phyloP scores from a whole-genome alignment of 1,140 invertebrate genomes.

The Leptinotarsa undecemlineata region DNA sequence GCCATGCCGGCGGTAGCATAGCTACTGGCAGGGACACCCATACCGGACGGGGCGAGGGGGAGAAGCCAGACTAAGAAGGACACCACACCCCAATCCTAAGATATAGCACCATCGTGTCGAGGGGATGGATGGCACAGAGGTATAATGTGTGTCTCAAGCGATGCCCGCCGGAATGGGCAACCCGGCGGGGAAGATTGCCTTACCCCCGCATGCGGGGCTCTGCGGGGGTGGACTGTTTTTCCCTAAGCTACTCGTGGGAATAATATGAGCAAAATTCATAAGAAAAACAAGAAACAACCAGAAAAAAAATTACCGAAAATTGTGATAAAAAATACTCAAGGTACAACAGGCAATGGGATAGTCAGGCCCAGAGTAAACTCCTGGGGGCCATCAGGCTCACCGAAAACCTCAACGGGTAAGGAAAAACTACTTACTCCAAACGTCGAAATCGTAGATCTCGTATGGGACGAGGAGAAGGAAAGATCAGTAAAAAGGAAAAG shows the following conservation, averaged over 20 bases:
- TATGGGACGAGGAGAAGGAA: not conserved
- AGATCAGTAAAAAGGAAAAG: not conserved
- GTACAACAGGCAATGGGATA: not conserved
- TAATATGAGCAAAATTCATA: not conserved
- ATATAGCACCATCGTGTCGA: not conserved
- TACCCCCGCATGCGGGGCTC: constrained; percentile 13
- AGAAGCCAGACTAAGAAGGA: too few relatives aligned
- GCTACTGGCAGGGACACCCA: too few relatives aligned
- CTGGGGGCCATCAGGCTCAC: not conserved
- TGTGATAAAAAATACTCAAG: not conserved
- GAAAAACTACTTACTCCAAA: not conserved
- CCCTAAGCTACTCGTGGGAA: not conserved
- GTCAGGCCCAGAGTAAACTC: not conserved
- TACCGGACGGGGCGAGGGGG: too few relatives aligned
- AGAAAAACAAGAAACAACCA: not conserved
- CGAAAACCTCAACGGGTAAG: not conserved
- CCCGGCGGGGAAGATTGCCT: not conserved
- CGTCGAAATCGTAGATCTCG: not conserved
- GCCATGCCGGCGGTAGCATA: too few relatives aligned
- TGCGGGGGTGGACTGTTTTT: constrained; percentile 8
- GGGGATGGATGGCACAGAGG: not conserved
- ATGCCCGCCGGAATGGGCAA: not conserved
- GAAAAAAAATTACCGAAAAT: too few relatives aligned
- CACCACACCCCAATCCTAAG: not conserved
- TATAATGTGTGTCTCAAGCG: not conserved